These are phyloP conservation scores for Camelus bactrianus DNA, from an alignment of 2,113 vertebrate species.

Conservation along the genomic window DNA sequence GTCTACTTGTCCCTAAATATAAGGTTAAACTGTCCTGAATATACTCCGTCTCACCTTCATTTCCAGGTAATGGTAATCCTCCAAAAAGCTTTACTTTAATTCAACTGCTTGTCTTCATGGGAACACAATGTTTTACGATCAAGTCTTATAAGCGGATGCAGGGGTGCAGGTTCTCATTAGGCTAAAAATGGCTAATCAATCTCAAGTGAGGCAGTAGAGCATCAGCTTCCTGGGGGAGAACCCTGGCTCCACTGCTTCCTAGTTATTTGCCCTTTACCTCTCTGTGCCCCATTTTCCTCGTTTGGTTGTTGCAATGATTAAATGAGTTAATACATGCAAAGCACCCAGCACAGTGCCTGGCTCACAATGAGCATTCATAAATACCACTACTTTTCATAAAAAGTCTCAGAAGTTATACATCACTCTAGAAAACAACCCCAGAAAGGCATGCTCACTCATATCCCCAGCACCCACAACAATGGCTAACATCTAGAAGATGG, in stretches of 20 bases:
- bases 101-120: neutral
- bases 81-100: neutral
- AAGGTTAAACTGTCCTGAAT: neutral
- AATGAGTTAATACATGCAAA: neutral
- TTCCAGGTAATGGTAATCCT: neutral
- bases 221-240: neutral
- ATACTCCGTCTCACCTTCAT: neutral
- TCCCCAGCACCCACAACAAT: neutral
- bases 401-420: neutral
- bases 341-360: neutral
- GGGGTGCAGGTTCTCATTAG: neutral
- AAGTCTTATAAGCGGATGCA: neutral
- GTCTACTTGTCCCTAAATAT: neutral
- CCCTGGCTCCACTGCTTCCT: neutral
- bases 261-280: neutral
- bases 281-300: neutral
- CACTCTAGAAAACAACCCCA: neutral
- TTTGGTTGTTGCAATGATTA: neutral
- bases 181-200: neutral
- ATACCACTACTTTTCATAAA: neutral
- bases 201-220: neutral
- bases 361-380: neutral
- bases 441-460: neutral
- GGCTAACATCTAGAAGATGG: neutral
- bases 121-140: neutral